A percentile compares a stretch with the other conserved stretches of the same genome.
Conservation (phyloP, 2,888 invertebrate genomes). For the Epinotia ramella region DNA sequence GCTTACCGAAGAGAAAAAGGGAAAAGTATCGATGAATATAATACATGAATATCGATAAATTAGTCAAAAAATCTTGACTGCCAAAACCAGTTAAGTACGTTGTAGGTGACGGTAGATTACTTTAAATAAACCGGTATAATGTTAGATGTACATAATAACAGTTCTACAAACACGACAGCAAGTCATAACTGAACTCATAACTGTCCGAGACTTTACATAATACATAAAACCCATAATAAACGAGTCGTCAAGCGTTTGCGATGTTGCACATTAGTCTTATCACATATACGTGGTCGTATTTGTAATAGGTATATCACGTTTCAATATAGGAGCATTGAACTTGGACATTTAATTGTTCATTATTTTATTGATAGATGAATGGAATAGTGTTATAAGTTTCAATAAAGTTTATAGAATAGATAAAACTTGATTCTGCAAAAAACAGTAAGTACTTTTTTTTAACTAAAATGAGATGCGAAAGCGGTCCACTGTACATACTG, state of each 20-base stretch:
- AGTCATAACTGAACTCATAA: not conserved
- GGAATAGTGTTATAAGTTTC: not conserved
- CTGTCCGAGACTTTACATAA: not conserved
- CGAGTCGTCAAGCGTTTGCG: not conserved
- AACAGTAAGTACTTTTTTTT: too few species aligned
- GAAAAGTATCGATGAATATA: constrained; percentile 29
- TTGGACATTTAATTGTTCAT: not conserved
- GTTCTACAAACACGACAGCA: not conserved
- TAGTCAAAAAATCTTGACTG: not conserved
- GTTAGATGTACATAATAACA: not conserved
- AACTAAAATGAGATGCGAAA: too few species aligned
- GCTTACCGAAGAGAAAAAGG: constrained; percentile 16
- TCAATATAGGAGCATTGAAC: not conserved
- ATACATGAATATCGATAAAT: constrained; percentile 30
- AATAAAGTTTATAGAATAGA: too few species aligned
- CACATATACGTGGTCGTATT: not conserved
- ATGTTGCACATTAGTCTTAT: not conserved
- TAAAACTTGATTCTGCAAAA: too few species aligned
- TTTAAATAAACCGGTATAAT: constrained; percentile 4
- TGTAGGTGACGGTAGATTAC: too few species aligned
- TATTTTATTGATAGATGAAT: not conserved
- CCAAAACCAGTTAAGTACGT: constrained; percentile 5
- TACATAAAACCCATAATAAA: not conserved
- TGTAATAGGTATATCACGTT: not conserved
- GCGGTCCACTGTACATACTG: too few species aligned